phyloP scores from a whole-genome alignment of 2,113 vertebrate species.

The Pogonocichla stellata region DNA sequence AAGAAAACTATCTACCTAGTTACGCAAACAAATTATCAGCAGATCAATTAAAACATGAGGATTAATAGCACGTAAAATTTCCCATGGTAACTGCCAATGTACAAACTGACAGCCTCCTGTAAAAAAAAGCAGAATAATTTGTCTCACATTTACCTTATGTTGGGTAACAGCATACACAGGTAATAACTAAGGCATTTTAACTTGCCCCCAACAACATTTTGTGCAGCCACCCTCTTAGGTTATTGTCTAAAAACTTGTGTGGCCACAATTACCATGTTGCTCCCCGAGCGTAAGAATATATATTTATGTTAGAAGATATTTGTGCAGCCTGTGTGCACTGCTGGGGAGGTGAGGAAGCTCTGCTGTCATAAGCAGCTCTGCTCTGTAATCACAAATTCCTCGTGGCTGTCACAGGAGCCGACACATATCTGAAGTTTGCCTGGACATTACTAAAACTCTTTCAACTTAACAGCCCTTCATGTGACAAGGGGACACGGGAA shows the following conservation, averaged over 20 bases:
- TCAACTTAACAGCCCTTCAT: fast-evolving
- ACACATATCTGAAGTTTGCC: background rate
- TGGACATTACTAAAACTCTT: background rate
- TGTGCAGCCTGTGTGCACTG: background rate
- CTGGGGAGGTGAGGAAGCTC: background rate
- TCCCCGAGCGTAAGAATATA: background rate
- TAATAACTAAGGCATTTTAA: background rate
- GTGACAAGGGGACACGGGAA: no score
- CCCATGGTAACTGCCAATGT: background rate
- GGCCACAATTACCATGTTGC: fast-evolving
- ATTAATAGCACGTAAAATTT: background rate
- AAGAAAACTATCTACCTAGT: background rate
- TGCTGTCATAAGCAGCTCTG: background rate
- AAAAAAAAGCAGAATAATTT: background rate
- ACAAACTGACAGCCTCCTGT: background rate
- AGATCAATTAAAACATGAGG: background rate
- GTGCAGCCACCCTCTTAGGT: background rate
- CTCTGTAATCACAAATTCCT: background rate
- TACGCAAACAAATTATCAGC: background rate
- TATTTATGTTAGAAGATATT: background rate
- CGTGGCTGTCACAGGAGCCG: background rate
- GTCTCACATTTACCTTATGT: background rate
- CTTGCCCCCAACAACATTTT: background rate
- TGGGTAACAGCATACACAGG: background rate
- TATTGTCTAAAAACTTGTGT: background rate